Percentiles rank a stretch among this genome's conserved stretches.
Evolutionary conservation across 2,888 invertebrate species (phyloP).

Genomic region (Linnaemya tessellans): DNA sequence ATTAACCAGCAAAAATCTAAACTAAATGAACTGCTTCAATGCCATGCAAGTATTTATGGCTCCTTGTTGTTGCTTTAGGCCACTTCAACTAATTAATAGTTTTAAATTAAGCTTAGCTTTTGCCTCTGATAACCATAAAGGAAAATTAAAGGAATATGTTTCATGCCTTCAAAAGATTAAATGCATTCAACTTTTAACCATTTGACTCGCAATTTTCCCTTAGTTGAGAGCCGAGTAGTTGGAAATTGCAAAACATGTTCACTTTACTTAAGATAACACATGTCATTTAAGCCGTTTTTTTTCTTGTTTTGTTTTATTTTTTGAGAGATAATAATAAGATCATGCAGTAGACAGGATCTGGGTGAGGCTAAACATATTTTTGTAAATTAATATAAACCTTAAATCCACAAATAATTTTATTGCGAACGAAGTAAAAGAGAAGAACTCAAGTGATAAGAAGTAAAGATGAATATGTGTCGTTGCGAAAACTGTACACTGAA

Average conservation of each 20-base stretch:
- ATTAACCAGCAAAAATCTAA: constrained; percentile 38
- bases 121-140: constrained; percentile 44
- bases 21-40: constrained; percentile 58
- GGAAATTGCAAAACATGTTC: constrained; percentile 44
- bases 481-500: constrained; percentile 9
- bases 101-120: constrained; percentile 60
- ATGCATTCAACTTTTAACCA: constrained; percentile 59
- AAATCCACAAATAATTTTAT: constrained; percentile 45
- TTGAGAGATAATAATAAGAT: constrained; percentile 45
- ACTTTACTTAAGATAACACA: constrained; percentile 65
- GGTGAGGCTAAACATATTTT: constrained; percentile 61
- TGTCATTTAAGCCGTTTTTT: constrained; percentile 58
- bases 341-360: constrained; percentile 62
- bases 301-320: neutral
- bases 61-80: constrained; percentile 37
- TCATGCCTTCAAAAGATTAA: constrained; percentile 63
- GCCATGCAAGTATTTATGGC: constrained; percentile 40
- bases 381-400: constrained; percentile 56
- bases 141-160: constrained; percentile 32
- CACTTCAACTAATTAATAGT: constrained; percentile 64
- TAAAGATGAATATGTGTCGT: constrained; percentile 5
- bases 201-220: constrained; percentile 27
- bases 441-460: constrained; percentile 35
- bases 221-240: neutral
- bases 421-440: constrained; percentile 9